Evolutionary conservation across 2,888 invertebrate genomes (phyloP).

Genomic region (Plagodis pulveraria): DNA sequence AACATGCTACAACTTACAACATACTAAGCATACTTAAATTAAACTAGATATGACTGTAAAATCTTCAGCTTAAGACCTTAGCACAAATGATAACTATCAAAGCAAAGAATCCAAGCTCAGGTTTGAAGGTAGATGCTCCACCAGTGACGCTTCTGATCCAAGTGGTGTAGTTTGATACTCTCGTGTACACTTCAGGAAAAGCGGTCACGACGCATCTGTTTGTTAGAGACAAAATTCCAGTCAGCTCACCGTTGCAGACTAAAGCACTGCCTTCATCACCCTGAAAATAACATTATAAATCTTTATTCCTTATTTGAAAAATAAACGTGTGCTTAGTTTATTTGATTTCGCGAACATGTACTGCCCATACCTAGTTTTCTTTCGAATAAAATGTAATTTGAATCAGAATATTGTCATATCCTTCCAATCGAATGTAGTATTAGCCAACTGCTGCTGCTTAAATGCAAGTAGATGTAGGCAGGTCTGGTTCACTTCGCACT

Average conservation of each 20-base stretch:
- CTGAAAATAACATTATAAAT: conserved; percentile 38
- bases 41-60: not conserved
- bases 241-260: conserved; percentile 52
- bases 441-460: too few species aligned
- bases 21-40: not conserved
- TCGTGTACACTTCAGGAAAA: conserved; percentile 59
- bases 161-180: conserved; percentile 55
- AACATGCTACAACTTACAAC: too few species aligned
- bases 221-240: conserved; percentile 52
- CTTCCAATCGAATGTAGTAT: too few species aligned
- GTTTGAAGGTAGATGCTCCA: conserved; percentile 45
- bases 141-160: conserved; percentile 56
- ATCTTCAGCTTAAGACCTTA: conserved; percentile 40
- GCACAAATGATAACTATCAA: conserved; percentile 42
- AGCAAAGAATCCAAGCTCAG: conserved; percentile 44
- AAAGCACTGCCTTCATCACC: conserved; percentile 58
- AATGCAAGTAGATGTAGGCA: too few species aligned
- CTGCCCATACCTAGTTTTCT: too few species aligned
- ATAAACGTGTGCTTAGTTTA: too few species aligned
- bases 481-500: too few species aligned
- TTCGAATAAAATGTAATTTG: too few species aligned
- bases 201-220: conserved; percentile 43
- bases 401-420: too few species aligned
- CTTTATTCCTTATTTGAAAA: not conserved
- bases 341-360: too few species aligned